Evolutionary conservation across 1,140 invertebrate genomes (phyloP), one percentile per base, ranked within the genome.

Genomic region (Paramacrobiotus metropolitanus): DNA sequence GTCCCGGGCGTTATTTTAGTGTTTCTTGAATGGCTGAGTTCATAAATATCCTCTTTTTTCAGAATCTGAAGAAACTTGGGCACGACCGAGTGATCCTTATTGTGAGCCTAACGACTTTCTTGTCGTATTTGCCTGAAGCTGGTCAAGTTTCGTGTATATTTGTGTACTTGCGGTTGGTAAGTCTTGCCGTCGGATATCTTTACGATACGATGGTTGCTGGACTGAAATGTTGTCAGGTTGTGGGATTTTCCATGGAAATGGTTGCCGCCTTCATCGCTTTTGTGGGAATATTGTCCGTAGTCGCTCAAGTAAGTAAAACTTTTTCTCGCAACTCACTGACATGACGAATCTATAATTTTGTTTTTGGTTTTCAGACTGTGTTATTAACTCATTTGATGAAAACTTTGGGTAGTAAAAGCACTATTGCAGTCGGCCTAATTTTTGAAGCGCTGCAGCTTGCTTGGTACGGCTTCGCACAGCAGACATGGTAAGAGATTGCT

Each of bases 91-190:
- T 92, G 62, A 91, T 98, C 68, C 77, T 97, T 65, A 86, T 97
- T 80, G 79, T 98, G 65, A 96, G 92, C 76, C 83, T 94, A 63
- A 87, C 93, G 29, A 93, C 98, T 65, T 92, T 98, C 72, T 79
- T 98, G 44, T 96, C 91, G 29, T 97, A 98, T 76, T 77, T 98
- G 66, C 93, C 94, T n/a, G 95, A 99, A 68, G 79, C 81, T 44
- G 93, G 93, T 64, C 89, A 97, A 76, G 98, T 98, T 76, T 97
- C 93, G 62, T 97, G 93, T 76, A 97, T 99, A 76, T 98, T 99
- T 77, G 93, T 99, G 66, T 99, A 99, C 76, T 80, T 99, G 55
- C 91, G 89, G 77, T 78, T 98, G 68, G 91, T 83, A 71, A 74
- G 78, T 71, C 29, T 4, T 21, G 9, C 2, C 29, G 29, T 61